Evolutionary conservation across 2,888 invertebrate species (phyloP).

Genomic region (Lepeophtheirus nordmannii): DNA sequence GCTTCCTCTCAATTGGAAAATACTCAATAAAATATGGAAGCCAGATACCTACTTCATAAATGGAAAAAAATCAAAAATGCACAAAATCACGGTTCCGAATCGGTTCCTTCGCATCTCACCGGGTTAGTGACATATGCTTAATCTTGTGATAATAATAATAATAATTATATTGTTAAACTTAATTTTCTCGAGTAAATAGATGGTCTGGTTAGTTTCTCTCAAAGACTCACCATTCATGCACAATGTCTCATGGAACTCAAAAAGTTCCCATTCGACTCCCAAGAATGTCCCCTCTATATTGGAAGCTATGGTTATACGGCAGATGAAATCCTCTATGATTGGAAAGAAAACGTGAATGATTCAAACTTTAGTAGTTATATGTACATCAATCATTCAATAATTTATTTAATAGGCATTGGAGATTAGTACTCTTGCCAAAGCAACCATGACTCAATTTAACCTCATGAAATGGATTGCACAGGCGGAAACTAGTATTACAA

Average conservation of each 20-base stretch:
- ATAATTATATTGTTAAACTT: not conserved
- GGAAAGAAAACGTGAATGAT: slow-evolving; percentile 41
- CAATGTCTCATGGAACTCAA: slow-evolving; percentile 40
- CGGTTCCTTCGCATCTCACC: slow-evolving; percentile 36
- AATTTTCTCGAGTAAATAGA: not conserved
- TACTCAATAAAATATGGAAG: slow-evolving; percentile 44
- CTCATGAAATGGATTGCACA: not conserved
- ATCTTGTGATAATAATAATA: no score
- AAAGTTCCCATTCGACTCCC: slow-evolving; percentile 40
- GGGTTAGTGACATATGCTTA: not conserved
- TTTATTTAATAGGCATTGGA: slow-evolving; percentile 34
- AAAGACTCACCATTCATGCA: slow-evolving; percentile 39
- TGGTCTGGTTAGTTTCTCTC: slow-evolving; percentile 19
- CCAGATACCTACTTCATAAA: slow-evolving; percentile 44
- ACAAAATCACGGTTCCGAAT: slow-evolving; percentile 42
- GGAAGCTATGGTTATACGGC: slow-evolving; percentile 44
- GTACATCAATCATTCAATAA: not conserved
- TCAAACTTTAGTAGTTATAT: slow-evolving; percentile 35
- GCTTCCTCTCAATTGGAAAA: slow-evolving; percentile 41
- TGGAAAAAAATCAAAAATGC: slow-evolving; percentile 41
- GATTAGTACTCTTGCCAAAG: not conserved
- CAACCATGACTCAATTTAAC: slow-evolving; percentile 14
- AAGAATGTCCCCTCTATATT: slow-evolving; percentile 38
- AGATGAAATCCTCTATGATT: slow-evolving; percentile 42
- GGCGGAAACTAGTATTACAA: not conserved